Evolutionary conservation across 2,797 vertebrate genomes (phyloP), one percentile per base, ranked within the genome.

Genomic region (Tinamus major): DNA sequence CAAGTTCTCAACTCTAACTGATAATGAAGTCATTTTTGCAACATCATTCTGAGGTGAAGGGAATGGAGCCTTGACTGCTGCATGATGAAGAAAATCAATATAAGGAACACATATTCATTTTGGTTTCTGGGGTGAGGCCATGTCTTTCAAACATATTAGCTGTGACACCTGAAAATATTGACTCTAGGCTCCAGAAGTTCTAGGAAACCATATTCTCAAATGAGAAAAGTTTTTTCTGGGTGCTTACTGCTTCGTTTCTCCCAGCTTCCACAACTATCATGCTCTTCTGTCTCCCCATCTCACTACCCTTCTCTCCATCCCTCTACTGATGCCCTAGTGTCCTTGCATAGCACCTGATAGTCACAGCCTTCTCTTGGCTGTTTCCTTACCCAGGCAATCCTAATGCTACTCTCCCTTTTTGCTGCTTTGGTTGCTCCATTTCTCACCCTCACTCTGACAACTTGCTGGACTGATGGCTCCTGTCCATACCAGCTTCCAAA

Each of bases 1-100:
- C 21, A 69, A 18, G 17, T 13, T 65, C 44, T 88, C 70, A 88
- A 49, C 37, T 71, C 33, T 46, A 84, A 70, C 35, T 23, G 35
- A 35, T 33, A 18, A 67, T 67, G 35, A 55, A 89, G 63, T 85
- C 3, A 56, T 39, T 74, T 89, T 88, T 67, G 79, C 19, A 33
- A 23, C 21, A 41, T 53, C 41, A 44, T 64, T 87, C 56, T 70
- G 68, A 82, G 35, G 12, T 64, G 64, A 89, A 71, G 29, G 29
- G 87, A 81, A 85, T 27, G 0, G 76, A 10, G 31, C 8, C 6
- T 31, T 67, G 89, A 84, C 48, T 61, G 77, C 26, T 67, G 46
- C 53, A 48, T 29, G 61, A 26, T 23, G 18, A 6, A 49, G 42
- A 87, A 90, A 56, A 61, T 70, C 77, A 85, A 49, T 41, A 48